Evolutionary conservation across 2,888 invertebrate species (phyloP), one percentile per base, ranked within the genome.

Genomic region (Catocala nupta): DNA sequence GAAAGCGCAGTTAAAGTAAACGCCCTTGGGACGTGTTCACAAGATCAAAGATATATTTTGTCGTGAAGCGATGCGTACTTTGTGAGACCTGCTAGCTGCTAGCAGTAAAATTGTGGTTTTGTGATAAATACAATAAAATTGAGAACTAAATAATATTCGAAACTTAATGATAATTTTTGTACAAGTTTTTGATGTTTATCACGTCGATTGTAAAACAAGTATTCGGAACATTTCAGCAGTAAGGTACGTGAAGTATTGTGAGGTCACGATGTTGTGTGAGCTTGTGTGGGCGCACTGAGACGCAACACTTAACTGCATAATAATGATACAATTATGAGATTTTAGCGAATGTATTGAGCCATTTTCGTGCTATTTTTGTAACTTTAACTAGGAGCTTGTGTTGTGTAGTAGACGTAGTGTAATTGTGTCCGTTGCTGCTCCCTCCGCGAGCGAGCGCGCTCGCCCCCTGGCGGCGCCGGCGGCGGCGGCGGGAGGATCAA

Each of bases 81-180:
- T 89, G 89, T 90, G 91, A 89, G 81, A 87, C 78, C 88, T 93
- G 93, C 93, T 90, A 93, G 93, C 75, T 87, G 88, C 93, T 93
- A 89, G 93, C 93, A 92, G 90, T 90, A 92, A 88, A 93, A 93
- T 89, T 86, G 90, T 87, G 84, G 87, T 90, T 90, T 90, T 93
- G 93, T 94, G 93, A 93, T 93, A 93, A 87, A 84, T 87, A 91
- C 92, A 93, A 93, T 93, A 87, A 90, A 93, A 93, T 93, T 92
- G 92, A 89, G 81, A 86, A 87, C 84, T 89, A 86, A 87, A 85
- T 82, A 80, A 85, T 84, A 84, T 84, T 87, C 81, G 84, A 84
- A 85, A 81, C 81, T 81, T 88, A 86, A 89, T 84, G 78, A 84
- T 89, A 90, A 86, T 89, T 90, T 88, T 92, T 92, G 87, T 91